phyloP scores from a whole-genome alignment of 2,113 vertebrate genomes.

The Nothoprocta perdicaria region DNA sequence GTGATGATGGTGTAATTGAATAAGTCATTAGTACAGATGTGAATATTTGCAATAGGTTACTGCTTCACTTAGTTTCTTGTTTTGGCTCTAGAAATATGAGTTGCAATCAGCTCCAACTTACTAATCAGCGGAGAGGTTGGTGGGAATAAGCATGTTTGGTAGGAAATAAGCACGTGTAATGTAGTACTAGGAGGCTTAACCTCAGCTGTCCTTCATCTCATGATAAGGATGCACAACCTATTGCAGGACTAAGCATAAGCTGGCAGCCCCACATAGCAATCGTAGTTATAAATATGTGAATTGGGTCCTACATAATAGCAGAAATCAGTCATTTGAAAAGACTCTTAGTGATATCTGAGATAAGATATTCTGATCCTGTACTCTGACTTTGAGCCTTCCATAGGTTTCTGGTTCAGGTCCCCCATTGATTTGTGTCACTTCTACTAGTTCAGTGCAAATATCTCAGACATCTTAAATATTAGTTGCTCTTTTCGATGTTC shows the following conservation, averaged over 20 bases:
- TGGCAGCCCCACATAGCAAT: neutral
- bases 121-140: neutral
- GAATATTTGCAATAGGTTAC: neutral
- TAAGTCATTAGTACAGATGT: neutral
- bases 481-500: neutral
- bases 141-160: neutral
- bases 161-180: neutral
- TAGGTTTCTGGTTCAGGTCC: neutral
- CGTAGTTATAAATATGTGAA: neutral
- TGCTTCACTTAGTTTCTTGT: neutral
- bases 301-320: neutral
- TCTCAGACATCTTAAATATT: neutral
- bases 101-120: neutral
- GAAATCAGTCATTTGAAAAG: neutral
- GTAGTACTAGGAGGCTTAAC: neutral
- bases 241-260: neutral
- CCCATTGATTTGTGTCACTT: neutral
- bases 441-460: neutral
- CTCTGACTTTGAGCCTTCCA: too few species aligned
- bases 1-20: neutral
- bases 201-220: neutral
- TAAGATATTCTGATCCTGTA: neutral
- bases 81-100: neutral
- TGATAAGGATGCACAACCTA: neutral
- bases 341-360: neutral